These are phyloP conservation scores for Hydropsyche betteni DNA, from an alignment of 2,888 invertebrate genomes.

Conservation along the genomic window DNA sequence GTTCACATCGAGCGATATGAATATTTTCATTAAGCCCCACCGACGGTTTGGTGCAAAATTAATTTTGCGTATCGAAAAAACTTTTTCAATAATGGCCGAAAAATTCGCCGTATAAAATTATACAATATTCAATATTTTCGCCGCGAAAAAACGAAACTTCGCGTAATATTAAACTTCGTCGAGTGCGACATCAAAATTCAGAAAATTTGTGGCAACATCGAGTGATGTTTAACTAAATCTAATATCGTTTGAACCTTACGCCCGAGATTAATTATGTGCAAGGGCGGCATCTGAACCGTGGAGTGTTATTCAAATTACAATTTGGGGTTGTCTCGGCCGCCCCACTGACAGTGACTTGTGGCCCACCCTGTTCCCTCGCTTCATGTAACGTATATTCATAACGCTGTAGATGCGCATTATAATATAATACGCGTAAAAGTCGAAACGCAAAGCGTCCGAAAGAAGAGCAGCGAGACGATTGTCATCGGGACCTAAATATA, in stretches of 20 bases:
- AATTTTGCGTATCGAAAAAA: constrained; percentile 1
- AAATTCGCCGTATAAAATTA: not conserved
- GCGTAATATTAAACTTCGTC: too few species aligned
- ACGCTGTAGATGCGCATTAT: too few species aligned
- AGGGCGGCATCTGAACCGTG: constrained; percentile 50
- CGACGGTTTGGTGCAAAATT: not conserved
- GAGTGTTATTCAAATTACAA: constrained; percentile 51
- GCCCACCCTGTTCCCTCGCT: constrained; percentile 1
- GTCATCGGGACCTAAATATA: too few species aligned
- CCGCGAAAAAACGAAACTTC: too few species aligned
- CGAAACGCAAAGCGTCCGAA: too few species aligned
- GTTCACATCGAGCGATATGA: not conserved
- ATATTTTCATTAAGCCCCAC: not conserved
- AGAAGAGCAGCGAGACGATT: not conserved
- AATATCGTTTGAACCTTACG: constrained; percentile 48
- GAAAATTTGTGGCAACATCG: too few species aligned
- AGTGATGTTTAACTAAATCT: constrained; percentile 39
- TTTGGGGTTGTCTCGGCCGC: constrained; percentile 45
- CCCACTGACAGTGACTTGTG: constrained; percentile 42
- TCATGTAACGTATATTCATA: too few species aligned
- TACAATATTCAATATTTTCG: too few species aligned
- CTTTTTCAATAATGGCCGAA: constrained; percentile 7
- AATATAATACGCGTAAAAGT: too few species aligned
- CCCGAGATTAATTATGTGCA: constrained; percentile 52
- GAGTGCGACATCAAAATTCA: too few species aligned